Evolutionary conservation across 2,797 vertebrate genomes (phyloP).

Genomic region (Acanthurus leucopareius): DNA sequence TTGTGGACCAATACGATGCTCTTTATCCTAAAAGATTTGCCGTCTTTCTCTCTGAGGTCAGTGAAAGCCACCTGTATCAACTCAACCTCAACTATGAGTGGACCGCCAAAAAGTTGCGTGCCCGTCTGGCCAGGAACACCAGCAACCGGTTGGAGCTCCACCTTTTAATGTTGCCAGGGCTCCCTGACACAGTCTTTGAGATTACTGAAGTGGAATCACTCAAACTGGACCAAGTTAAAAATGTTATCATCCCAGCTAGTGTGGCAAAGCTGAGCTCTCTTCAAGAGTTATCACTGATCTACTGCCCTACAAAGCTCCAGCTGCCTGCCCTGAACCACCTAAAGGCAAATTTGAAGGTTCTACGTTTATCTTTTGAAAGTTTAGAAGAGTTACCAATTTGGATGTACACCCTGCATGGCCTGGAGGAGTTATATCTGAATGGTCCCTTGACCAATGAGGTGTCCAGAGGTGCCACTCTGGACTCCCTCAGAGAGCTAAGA

Average conservation of each 20-base stretch:
- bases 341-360: slow-evolving; percentile 87
- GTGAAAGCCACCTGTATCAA: slow-evolving; percentile 90
- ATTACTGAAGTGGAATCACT: slow-evolving; percentile 89
- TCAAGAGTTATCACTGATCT: slow-evolving; percentile 89
- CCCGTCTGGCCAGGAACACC: slow-evolving; percentile 85
- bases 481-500: slow-evolving; percentile 88
- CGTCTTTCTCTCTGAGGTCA: slow-evolving; percentile 93
- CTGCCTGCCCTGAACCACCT: slow-evolving; percentile 87
- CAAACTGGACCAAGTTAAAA: slow-evolving; percentile 89
- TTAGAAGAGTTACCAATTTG: slow-evolving; percentile 89
- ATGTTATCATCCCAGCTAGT: slow-evolving; percentile 85
- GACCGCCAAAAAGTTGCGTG: slow-evolving; percentile 88
- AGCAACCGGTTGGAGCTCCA: slow-evolving; percentile 87
- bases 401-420: slow-evolving; percentile 87
- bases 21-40: slow-evolving; percentile 93
- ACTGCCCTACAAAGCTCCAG: slow-evolving; percentile 88
- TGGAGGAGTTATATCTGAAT: slow-evolving; percentile 91
- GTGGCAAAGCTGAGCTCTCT: slow-evolving; percentile 87
- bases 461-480: slow-evolving; percentile 83
- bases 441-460: slow-evolving; percentile 87
- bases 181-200: slow-evolving; percentile 92
- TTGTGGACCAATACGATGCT: slow-evolving; percentile 92
- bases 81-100: slow-evolving; percentile 93
- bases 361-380: slow-evolving; percentile 87
- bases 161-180: slow-evolving; percentile 88